These are phyloP conservation scores for Bovichtus variegatus DNA, from an alignment of 2,797 vertebrate species.

Conservation along the genomic window DNA sequence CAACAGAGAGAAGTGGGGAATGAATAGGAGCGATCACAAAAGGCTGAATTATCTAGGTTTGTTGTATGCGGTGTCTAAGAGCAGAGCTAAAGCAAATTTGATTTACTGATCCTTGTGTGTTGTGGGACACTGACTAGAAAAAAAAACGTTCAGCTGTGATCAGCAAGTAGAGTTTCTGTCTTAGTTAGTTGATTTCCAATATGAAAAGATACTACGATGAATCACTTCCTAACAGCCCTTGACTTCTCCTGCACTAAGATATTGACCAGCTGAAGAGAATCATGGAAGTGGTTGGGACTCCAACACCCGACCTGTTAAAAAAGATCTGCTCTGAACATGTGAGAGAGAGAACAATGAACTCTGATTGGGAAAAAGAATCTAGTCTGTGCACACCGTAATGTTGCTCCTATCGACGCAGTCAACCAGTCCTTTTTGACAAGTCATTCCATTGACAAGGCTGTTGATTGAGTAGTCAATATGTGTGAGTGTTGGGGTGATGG, in stretches of 20 bases:
- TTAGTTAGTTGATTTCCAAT: not conserved
- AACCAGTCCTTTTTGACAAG: constrained; percentile 20
- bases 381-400: not conserved
- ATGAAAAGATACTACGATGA: not conserved
- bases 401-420: not conserved
- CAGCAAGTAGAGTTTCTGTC: not conserved
- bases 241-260: constrained; percentile 84
- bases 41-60: constrained; percentile 35
- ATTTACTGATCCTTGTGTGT: constrained; percentile 50
- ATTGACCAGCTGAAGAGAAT: constrained; percentile 98
- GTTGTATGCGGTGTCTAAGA: constrained; percentile 25
- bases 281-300: constrained; percentile 98
- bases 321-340: constrained; percentile 99
- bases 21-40: constrained; percentile 55
- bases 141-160: not conserved
- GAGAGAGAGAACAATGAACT: constrained; percentile 67
- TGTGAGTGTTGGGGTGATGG: constrained; percentile 24
- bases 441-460: constrained; percentile 5
- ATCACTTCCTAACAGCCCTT: constrained; percentile 69
- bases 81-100: constrained; percentile 41
- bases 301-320: constrained; percentile 93
- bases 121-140: constrained; percentile 12
- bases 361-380: not conserved
- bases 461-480: constrained; percentile 45
- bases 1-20: constrained; percentile 5